Evolutionary conservation across 2,113 vertebrate genomes (phyloP).

Genomic region (Miniopterus natalensis): DNA sequence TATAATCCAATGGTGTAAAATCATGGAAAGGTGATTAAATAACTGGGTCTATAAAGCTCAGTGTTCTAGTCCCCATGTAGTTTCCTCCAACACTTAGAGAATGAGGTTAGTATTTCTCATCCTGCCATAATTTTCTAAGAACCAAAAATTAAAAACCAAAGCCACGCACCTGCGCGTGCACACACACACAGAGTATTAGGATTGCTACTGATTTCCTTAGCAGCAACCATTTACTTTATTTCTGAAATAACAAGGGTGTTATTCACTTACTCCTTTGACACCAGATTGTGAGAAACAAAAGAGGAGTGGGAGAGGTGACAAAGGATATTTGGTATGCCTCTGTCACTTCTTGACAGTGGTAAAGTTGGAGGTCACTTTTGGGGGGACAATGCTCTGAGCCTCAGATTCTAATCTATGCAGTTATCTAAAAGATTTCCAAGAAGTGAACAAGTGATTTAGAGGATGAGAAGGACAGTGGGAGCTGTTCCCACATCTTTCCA

Average conservation of each 20-base stretch:
- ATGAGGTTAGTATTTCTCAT: neutral
- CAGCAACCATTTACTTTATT: neutral
- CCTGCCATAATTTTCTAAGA: neutral
- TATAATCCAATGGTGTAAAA: conserved; percentile 18
- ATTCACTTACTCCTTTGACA: neutral
- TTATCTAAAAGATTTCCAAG: neutral
- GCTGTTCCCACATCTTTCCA: neutral
- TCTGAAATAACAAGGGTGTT: neutral
- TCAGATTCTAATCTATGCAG: neutral
- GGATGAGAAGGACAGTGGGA: neutral
- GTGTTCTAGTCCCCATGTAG: neutral
- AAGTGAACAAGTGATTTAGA: neutral
- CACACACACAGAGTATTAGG: neutral
- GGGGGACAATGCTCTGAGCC: neutral
- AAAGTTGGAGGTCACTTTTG: neutral
- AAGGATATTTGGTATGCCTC: neutral
- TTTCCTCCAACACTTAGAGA: neutral
- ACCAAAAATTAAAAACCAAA: neutral
- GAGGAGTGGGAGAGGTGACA: neutral
- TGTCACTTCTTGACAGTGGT: neutral
- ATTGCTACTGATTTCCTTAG: neutral
- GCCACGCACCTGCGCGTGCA: neutral
- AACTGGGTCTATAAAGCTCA: neutral
- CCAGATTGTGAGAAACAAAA: neutral
- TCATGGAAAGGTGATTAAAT: neutral